Conservation (phyloP, 2,888 invertebrate species). For the Slavum lentiscoides region DNA sequence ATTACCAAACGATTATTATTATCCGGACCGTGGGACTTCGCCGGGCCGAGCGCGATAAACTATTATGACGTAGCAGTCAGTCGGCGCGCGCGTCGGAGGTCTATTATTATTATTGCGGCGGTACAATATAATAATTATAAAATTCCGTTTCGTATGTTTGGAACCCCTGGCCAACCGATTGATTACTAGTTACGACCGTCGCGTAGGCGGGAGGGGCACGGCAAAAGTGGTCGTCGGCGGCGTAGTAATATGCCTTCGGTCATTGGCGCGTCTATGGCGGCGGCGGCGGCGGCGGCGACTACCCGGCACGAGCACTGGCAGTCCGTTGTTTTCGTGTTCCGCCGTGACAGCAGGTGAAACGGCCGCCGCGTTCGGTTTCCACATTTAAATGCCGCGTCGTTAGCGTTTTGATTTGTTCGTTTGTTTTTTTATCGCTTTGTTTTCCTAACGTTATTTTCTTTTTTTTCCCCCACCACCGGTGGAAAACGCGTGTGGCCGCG, state of each 20-base stretch:
- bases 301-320: constrained; percentile 10
- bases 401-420: neutral
- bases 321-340: constrained; percentile 33
- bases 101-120: too few relatives aligned
- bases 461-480: too few relatives aligned
- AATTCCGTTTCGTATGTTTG: constrained; percentile 22
- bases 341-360: constrained; percentile 26
- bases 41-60: neutral
- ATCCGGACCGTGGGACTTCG: neutral
- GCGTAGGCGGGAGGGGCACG: constrained; percentile 24
- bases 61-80: too few relatives aligned
- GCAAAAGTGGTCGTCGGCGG: neutral
- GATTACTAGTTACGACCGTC: constrained; percentile 43
- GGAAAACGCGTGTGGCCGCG: neutral
- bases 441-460: neutral
- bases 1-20: too few relatives aligned
- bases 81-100: neutral
- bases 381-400: constrained; percentile 8
- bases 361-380: neutral
- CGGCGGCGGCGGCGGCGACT: neutral
- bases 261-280: constrained; percentile 46
- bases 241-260: constrained; percentile 33
- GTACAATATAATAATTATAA: constrained; percentile 7
- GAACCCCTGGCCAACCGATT: constrained; percentile 50
- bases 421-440: neutral